Conservation (phyloP, 1,140 invertebrate genomes). For the Eurosta solidaginis region DNA sequence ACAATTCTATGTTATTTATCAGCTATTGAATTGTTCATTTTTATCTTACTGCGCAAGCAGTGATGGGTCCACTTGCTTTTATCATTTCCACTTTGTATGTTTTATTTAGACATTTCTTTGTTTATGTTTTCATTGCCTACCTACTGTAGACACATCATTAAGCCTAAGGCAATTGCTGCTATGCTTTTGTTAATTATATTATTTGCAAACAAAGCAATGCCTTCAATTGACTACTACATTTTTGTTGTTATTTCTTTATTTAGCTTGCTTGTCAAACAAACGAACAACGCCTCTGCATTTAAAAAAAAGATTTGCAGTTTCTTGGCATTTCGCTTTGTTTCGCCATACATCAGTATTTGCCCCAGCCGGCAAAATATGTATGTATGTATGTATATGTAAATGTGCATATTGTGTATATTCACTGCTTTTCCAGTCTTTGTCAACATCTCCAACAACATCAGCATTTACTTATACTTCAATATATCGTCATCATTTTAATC, state of each 20-base stretch:
- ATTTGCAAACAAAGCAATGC: constrained; percentile 1
- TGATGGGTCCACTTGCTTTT: not conserved
- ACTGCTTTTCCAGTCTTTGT: no score
- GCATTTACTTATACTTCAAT: no score
- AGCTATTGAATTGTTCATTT: not conserved
- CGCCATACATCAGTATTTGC: not conserved
- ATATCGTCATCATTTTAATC: constrained; percentile 1
- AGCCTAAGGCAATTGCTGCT: constrained; percentile 12
- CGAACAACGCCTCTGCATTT: not conserved
- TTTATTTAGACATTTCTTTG: not conserved
- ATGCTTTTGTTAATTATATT: constrained; percentile 2
- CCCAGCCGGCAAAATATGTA: not conserved
- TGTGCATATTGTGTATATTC: no score
- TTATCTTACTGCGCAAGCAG: not conserved
- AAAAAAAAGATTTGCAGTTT: not conserved
- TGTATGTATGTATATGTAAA: not conserved
- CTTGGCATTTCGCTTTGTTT: not conserved
- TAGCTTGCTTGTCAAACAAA: not conserved
- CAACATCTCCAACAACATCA: no score
- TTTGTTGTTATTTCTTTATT: not conserved
- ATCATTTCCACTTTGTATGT: not conserved
- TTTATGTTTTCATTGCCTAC: not conserved
- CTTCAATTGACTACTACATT: not conserved
- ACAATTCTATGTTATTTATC: not conserved
- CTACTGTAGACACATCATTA: not conserved